These are phyloP conservation scores for Drosophila parthenogenetica DNA, from an alignment of 2,888 invertebrate species.

Conservation along the genomic window DNA sequence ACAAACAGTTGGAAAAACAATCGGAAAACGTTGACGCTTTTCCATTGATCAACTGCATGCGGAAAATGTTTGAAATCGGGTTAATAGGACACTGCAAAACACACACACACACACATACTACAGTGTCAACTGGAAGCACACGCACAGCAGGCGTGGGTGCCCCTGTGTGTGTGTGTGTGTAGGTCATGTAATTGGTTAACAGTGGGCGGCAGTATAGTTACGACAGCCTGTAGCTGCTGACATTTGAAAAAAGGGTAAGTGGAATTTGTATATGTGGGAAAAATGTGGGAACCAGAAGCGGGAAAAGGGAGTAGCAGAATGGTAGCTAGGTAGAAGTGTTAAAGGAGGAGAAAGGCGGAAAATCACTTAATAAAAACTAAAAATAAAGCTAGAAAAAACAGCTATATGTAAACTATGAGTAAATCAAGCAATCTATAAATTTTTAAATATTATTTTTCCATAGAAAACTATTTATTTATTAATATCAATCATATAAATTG, in stretches of 20 bases:
- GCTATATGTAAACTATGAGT: too few species aligned
- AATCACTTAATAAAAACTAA: too few species aligned
- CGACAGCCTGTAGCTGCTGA: conserved; percentile 42
- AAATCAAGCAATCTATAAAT: too few species aligned
- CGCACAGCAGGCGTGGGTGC: background rate
- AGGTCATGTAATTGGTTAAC: conserved; percentile 47
- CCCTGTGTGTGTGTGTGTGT: conserved; percentile 41
- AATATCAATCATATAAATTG: background rate
- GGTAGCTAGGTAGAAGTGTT: too few species aligned
- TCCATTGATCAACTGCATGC: conserved; percentile 53
- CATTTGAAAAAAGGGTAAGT: conserved; percentile 16
- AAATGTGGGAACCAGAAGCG: background rate
- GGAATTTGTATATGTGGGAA: background rate
- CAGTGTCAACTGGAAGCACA: conserved; percentile 31
- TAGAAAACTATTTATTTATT: too few species aligned
- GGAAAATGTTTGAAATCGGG: conserved; percentile 29
- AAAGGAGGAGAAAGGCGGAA: too few species aligned
- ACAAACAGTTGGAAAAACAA: background rate
- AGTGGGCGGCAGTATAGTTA: conserved; percentile 44
- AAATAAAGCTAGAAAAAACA: too few species aligned
- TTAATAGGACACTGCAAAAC: conserved; percentile 48
- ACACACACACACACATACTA: background rate
- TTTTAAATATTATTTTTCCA: too few species aligned
- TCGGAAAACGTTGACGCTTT: background rate
- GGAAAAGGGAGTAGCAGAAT: background rate